A percentile compares a stretch with the other conserved stretches of the same genome.
These are phyloP conservation scores for Notiomystis cincta DNA, from an alignment of 2,113 vertebrate genomes.

Conservation along the genomic window DNA sequence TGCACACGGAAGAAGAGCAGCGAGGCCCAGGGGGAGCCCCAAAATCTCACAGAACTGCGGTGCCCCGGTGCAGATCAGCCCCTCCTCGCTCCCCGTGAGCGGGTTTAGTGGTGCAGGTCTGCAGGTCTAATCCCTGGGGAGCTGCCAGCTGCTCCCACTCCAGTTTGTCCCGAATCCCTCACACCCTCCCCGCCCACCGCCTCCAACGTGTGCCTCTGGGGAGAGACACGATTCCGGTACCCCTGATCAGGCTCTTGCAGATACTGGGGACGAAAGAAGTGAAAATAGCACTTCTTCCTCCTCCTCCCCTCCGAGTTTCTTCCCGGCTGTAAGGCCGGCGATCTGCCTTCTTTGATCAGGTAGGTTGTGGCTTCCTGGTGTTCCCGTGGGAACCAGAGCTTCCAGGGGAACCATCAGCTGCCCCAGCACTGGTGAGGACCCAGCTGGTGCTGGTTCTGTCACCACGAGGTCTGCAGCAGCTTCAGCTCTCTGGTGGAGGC, in stretches of 20 bases:
- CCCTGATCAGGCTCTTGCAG: neutral
- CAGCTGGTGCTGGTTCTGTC: neutral
- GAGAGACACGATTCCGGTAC: neutral
- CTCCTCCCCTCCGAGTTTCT: neutral
- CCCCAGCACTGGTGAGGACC: neutral
- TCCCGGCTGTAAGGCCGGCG: neutral
- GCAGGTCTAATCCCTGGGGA: neutral
- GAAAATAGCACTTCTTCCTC: neutral
- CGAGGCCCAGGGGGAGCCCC: neutral
- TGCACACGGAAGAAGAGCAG: neutral
- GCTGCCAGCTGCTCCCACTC: neutral
- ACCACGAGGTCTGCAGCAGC: neutral
- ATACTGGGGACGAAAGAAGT: neutral
- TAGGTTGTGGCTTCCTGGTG: neutral
- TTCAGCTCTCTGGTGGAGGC: neutral
- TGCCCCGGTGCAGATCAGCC: neutral
- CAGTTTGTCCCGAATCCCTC: neutral
- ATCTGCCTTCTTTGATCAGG: neutral
- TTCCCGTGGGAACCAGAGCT: neutral
- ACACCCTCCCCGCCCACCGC: neutral
- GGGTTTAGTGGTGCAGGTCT: neutral
- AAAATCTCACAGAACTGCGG: neutral
- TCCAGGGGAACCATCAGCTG: neutral
- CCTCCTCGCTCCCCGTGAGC: accelerated
- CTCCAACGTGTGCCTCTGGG: too few species aligned